Conservation (phyloP, 2,113 vertebrate species). For the Meriones unguiculatus region DNA sequence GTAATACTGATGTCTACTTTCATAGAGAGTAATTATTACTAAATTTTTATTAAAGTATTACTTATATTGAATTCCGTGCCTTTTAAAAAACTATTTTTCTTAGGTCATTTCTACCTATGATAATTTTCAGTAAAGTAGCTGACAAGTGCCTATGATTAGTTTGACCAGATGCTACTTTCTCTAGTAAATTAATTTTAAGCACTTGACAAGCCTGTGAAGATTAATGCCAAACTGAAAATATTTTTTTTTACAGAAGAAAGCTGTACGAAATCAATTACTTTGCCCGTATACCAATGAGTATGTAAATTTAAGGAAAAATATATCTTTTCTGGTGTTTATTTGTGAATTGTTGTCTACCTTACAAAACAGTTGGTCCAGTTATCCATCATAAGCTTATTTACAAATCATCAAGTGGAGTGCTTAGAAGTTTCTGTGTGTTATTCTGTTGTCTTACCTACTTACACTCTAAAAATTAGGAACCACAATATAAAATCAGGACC, state of each 20-base stretch:
- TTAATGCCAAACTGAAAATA: constrained; percentile 68
- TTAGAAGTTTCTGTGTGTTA: constrained; percentile 11
- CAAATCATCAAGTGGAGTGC: background rate
- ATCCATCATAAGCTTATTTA: constrained; percentile 4
- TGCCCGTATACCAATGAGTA: constrained; percentile 33
- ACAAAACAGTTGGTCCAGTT: background rate
- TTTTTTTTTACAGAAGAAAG: constrained; percentile 12
- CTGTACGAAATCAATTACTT: constrained; percentile 57
- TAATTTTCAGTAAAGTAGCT: constrained; percentile 47
- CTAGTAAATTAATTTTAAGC: constrained; percentile 62
- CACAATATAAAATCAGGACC: background rate
- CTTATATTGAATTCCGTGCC: constrained; percentile 35
- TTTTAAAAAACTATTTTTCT: background rate
- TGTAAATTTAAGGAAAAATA: constrained; percentile 59
- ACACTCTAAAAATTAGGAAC: background rate
- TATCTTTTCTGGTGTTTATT: constrained; percentile 53
- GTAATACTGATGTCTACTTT: constrained; percentile 29
- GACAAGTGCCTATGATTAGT: constrained; percentile 62
- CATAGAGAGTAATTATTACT: constrained; percentile 46
- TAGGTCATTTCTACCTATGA: constrained; percentile 57
- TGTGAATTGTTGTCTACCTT: constrained; percentile 41
- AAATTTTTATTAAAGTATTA: constrained; percentile 47
- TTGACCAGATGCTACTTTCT: constrained; percentile 58
- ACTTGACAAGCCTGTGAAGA: constrained; percentile 66
- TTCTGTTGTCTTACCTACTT: background rate